Percentiles rank a stretch among this genome's conserved stretches.
Evolutionary conservation across 2,113 vertebrate genomes (phyloP).

Genomic region (Semnornis frantzii): DNA sequence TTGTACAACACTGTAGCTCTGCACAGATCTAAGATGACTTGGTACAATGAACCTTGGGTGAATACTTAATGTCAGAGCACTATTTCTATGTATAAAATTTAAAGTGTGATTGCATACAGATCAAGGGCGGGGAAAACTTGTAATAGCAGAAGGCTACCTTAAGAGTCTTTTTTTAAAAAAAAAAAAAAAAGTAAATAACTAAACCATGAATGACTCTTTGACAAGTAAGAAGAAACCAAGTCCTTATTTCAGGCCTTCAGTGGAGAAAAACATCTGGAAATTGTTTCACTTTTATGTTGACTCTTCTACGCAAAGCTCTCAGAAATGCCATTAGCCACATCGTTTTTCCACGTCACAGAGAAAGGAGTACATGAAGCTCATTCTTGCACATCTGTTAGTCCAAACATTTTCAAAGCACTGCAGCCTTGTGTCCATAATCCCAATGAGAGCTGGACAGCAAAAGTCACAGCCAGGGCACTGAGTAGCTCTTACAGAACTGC

Average conservation of each 20-base stretch:
- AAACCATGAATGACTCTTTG: neutral
- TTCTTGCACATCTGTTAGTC: rapidly evolving
- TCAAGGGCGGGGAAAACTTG: neutral
- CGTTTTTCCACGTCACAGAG: neutral
- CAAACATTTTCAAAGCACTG: rapidly evolving
- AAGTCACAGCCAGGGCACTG: rapidly evolving
- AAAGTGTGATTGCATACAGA: rapidly evolving
- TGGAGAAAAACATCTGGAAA: neutral
- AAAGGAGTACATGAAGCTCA: rapidly evolving
- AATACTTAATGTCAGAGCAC: neutral
- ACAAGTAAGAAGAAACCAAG: neutral
- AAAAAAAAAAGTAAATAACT: neutral
- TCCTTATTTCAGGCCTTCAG: neutral
- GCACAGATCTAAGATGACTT: neutral
- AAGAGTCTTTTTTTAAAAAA: neutral
- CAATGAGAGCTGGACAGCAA: rapidly evolving
- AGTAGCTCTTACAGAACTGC: neutral
- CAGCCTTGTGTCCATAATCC: rapidly evolving
- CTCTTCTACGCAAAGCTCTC: neutral
- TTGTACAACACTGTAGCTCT: neutral
- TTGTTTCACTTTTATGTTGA: neutral
- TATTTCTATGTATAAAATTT: neutral
- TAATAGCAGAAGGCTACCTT: neutral
- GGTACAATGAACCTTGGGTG: rapidly evolving
- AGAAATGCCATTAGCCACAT: neutral